A percentile compares a stretch with the other conserved stretches of the same genome.
These are phyloP conservation scores for Falco naumanni DNA, from an alignment of 2,797 vertebrate genomes.

Conservation along the genomic window DNA sequence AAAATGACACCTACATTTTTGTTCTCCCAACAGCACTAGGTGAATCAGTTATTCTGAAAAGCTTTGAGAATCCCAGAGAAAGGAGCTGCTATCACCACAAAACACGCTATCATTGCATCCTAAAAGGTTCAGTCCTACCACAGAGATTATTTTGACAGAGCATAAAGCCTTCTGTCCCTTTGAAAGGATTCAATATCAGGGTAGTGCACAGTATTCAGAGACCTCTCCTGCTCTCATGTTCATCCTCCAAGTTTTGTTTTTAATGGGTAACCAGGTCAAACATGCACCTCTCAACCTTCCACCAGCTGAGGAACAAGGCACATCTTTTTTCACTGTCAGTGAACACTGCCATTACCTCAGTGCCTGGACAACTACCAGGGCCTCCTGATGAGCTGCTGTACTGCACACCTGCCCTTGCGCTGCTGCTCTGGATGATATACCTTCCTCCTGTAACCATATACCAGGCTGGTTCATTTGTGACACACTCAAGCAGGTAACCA, in stretches of 20 bases:
- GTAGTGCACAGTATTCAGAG: background rate
- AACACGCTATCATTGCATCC: background rate
- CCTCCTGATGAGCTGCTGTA: background rate
- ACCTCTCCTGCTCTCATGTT: background rate
- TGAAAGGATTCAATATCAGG: background rate
- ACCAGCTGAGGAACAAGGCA: background rate
- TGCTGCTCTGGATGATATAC: background rate
- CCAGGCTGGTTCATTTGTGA: background rate
- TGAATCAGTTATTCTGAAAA: background rate
- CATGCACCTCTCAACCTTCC: background rate
- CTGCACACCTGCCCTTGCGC: background rate
- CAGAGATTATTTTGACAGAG: background rate
- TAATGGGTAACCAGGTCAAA: background rate
- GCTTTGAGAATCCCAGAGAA: background rate
- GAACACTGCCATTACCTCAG: background rate
- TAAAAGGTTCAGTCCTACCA: background rate
- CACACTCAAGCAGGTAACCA: background rate
- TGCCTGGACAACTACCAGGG: rapidly evolving
- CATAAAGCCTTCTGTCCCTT: background rate
- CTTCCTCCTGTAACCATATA: background rate
- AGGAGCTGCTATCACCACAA: background rate
- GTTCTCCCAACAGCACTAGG: background rate
- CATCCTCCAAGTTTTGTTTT: background rate
- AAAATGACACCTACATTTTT: background rate
- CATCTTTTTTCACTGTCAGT: background rate